Conservation (phyloP, 1,140 invertebrate species). For the Rhagoletis zephyria region DNA sequence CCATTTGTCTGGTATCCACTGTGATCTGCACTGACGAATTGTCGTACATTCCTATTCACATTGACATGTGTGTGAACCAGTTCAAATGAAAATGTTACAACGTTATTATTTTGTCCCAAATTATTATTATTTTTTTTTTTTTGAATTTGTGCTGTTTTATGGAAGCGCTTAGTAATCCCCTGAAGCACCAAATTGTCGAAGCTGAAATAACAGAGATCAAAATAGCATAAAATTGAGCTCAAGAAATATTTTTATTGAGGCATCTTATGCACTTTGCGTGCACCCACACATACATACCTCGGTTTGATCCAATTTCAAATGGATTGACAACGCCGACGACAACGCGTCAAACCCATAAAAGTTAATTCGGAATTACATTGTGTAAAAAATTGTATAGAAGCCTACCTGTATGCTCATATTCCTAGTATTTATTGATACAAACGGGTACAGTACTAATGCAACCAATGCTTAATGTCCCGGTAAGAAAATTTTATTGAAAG, state of each 20-base stretch:
- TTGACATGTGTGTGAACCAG: background rate
- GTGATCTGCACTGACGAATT: background rate
- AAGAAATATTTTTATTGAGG: no score
- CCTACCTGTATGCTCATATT: background rate
- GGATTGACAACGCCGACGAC: slow-evolving; percentile 65
- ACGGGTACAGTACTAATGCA: background rate
- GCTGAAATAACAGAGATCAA: background rate
- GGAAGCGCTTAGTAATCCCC: slow-evolving; percentile 22
- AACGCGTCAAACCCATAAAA: slow-evolving; percentile 56
- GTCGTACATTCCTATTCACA: background rate
- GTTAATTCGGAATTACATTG: background rate
- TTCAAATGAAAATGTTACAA: slow-evolving; percentile 21
- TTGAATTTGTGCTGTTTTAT: background rate
- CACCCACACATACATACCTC: background rate
- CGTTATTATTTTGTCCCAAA: slow-evolving; percentile 30
- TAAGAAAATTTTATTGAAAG: background rate
- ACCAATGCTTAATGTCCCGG: background rate
- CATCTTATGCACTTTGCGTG: background rate
- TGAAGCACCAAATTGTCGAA: background rate
- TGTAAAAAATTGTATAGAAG: background rate
- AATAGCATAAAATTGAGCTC: background rate
- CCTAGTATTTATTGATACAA: background rate
- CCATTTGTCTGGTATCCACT: background rate
- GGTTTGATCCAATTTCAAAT: slow-evolving; percentile 71
- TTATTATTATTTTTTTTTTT: slow-evolving; percentile 10